Evolutionary conservation across 2,113 vertebrate genomes (phyloP), one percentile per base, ranked within the genome.

Genomic region (Poeciliopsis prolifica): DNA sequence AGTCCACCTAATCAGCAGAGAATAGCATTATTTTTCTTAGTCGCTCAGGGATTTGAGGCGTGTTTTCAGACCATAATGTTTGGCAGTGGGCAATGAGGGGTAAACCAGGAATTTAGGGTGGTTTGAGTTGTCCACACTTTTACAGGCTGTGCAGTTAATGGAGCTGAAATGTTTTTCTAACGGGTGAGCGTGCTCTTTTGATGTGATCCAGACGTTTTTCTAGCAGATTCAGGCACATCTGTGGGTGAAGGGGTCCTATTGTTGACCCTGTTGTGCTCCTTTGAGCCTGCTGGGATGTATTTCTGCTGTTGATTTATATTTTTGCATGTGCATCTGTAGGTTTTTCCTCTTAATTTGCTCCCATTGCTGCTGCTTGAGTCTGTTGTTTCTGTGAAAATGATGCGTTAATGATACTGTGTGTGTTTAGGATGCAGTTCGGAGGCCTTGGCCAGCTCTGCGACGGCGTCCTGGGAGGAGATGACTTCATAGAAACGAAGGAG

Each of bases 361-460:
- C 51, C 8, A 15, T 66, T 28, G 14, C 30, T 61, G 28, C 42
- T 66, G 28, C 22, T 33, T 58, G 44, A 48, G 17, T 48, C 44
- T 48, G 44, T 6, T 44, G 11, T 48, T 48, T 48, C 44, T 48
- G 44, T 48, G 44, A 48, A 17, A 48, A 48, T 48, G 5, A 48
- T 17, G 70, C 66, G 54, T 72, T 72, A 77, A 80, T 40, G 48
- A 33, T 68, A 29, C 10, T 65, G 65, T 61, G 31, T 68, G 70
- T 75, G 48, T 66, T 0, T 88, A 97, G 97, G 90, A 78, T 97
- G 86, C 95, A 96, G 81, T 97, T 97, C 0, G 97, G 97, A 11
- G 97, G 97, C 3, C 86, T 98, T 72, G 97, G 97, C 61, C 97
- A 98, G 84, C 87, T 98, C 84, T 93, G 95, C 0, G 97, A 98